These are phyloP conservation scores for Pentamera pediparva DNA, from an alignment of 53 echinoderm and acorn worm genomes.

Conservation along the genomic window DNA sequence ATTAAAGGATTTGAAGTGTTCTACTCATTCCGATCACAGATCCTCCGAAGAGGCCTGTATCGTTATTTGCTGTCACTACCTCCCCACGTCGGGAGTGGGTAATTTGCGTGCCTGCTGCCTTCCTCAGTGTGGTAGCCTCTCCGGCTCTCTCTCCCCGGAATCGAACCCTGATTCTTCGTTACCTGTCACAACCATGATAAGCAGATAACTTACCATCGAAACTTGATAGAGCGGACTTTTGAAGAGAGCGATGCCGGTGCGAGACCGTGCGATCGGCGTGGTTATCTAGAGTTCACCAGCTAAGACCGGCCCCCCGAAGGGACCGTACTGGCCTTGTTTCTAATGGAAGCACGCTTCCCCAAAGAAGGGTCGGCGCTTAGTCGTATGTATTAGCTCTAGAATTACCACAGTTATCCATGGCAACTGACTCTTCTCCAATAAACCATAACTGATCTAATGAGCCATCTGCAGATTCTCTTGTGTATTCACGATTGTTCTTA, in stretches of 20 bases:
- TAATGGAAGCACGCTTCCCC: slow-evolving; percentile 56
- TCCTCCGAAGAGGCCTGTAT: slow-evolving; percentile 42
- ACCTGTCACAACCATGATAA: slow-evolving; percentile 60
- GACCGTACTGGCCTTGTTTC: slow-evolving; percentile 61
- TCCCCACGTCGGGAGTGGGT: slow-evolving; percentile 55
- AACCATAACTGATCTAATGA: slow-evolving; percentile 88
- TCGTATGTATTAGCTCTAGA: slow-evolving; percentile 88
- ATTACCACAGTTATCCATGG: slow-evolving; percentile 95
- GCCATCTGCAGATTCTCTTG: slow-evolving; percentile 52
- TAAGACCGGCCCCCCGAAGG: slow-evolving; percentile 14
- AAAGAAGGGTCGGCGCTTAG: slow-evolving; percentile 68
- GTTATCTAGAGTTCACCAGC: slow-evolving; percentile 56
- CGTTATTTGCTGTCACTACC: slow-evolving; percentile 53
- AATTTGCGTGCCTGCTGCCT: slow-evolving; percentile 62
- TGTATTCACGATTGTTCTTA: slow-evolving; percentile 42
- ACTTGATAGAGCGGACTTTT: slow-evolving; percentile 61
- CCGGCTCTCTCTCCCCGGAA: slow-evolving; percentile 35
- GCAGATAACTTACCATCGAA: slow-evolving; percentile 55
- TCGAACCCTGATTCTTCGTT: slow-evolving; percentile 63
- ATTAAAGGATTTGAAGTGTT: slow-evolving; percentile 73
- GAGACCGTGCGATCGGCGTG: slow-evolving; percentile 44
- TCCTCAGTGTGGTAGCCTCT: slow-evolving; percentile 72
- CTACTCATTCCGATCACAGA: slow-evolving; percentile 66
- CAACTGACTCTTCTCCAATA: slow-evolving; percentile 53
- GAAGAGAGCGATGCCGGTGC: slow-evolving; percentile 57